These are phyloP conservation scores for Phymanthus crucifer DNA, from an alignment of 92 coral and sea anemone genomes.

Conservation along the genomic window DNA sequence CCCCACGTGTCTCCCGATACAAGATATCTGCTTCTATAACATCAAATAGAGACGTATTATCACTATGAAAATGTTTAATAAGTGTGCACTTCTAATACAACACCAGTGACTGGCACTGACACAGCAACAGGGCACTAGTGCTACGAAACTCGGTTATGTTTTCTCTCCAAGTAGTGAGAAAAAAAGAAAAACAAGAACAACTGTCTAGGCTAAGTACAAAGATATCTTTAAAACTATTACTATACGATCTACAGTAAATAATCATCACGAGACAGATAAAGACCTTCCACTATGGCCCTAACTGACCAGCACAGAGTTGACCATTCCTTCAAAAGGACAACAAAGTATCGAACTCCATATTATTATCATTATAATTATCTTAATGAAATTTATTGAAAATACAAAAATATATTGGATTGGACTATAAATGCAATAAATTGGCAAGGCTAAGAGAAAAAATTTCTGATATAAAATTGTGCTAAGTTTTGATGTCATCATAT, in stretches of 20 bases:
- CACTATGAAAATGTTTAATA: conserved; percentile 5
- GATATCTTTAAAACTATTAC: conserved; percentile 5
- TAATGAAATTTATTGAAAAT: conserved; percentile 8
- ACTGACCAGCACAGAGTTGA: neutral
- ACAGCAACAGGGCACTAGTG: conserved; percentile 2
- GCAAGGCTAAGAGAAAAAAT: neutral
- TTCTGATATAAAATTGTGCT: conserved; percentile 15
- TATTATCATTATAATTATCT: no score
- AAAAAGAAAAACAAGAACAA: conserved; percentile 5
- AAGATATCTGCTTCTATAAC: neutral
- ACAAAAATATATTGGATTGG: conserved; percentile 16
- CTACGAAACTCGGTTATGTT: conserved; percentile 24
- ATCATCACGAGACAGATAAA: neutral
- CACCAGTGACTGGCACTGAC: conserved; percentile 23
- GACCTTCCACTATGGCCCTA: neutral
- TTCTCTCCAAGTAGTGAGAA: conserved; percentile 2
- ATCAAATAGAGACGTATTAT: neutral
- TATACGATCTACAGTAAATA: neutral
- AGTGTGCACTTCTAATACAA: conserved; percentile 37
- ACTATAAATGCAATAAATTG: conserved; percentile 12
- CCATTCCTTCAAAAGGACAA: conserved; percentile 12
- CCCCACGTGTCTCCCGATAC: neutral
- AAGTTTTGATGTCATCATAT: neutral
- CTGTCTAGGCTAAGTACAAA: conserved; percentile 23
- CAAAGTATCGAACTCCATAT: conserved; percentile 31